Conservation (phyloP, 2,888 invertebrate genomes). For the Scaptomyza polygonia region DNA sequence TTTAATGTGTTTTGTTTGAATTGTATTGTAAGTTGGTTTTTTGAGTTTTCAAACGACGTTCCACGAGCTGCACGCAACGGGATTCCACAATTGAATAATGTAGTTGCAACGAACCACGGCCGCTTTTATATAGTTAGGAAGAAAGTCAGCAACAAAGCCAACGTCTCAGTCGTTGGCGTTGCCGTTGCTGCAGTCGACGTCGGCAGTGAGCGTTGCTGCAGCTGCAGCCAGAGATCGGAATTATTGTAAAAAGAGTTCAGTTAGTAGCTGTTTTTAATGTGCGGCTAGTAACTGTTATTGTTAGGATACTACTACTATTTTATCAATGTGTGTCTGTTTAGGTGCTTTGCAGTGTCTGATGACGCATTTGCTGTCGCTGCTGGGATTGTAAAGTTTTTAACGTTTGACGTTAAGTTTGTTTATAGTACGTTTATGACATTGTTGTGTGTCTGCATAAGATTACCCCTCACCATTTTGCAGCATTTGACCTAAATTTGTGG, state of each 20-base stretch:
- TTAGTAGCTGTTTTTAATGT: slow-evolving; percentile 45
- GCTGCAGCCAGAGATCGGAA: slow-evolving; percentile 39
- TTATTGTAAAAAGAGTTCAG: slow-evolving; percentile 60
- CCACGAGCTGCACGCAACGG: slow-evolving; percentile 83
- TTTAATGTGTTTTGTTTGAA: slow-evolving; percentile 48
- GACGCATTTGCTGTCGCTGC: slow-evolving; percentile 43
- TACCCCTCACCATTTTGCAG: slow-evolving; percentile 34
- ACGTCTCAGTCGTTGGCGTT: slow-evolving; percentile 31
- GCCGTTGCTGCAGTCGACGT: slow-evolving; percentile 17
- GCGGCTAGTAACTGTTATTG: slow-evolving; percentile 40
- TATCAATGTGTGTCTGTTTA: slow-evolving; percentile 22
- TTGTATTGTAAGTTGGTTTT: slow-evolving; percentile 55
- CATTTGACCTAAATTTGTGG: slow-evolving; percentile 67
- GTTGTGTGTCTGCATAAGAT: slow-evolving; percentile 9
- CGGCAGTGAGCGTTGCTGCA: slow-evolving; percentile 23
- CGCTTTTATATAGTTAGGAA: slow-evolving; percentile 85
- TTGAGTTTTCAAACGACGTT: slow-evolving; percentile 40
- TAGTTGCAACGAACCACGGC: slow-evolving; percentile 82
- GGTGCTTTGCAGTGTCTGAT: slow-evolving; percentile 36
- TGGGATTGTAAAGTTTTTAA: slow-evolving; percentile 37
- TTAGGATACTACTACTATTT: slow-evolving; percentile 21
- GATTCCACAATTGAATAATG: slow-evolving; percentile 85
- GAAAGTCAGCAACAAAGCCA: slow-evolving; percentile 78
- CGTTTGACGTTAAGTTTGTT: slow-evolving; percentile 7
- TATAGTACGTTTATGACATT: slow-evolving; percentile 37